A percentile compares a stretch with the other conserved stretches of the same genome.
phyloP scores from a whole-genome alignment of 1,140 invertebrate species.

The Drosophila nigromelanica region DNA sequence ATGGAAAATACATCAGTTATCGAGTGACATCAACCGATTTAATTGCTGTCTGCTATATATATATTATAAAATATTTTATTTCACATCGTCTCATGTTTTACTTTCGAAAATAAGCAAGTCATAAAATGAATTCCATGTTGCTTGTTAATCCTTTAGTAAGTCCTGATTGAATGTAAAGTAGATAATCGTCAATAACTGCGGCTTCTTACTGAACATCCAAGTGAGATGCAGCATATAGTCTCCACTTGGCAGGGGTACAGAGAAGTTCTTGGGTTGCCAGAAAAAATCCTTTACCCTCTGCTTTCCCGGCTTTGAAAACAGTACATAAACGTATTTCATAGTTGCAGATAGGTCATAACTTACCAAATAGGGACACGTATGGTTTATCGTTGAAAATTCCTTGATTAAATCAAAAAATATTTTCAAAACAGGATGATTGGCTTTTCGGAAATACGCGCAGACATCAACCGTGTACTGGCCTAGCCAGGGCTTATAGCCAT shows the following conservation, averaged over 20 bases:
- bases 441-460: conserved; percentile 29
- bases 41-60: too few species aligned
- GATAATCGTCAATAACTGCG: conserved; percentile 7
- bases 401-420: conserved; percentile 7
- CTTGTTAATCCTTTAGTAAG: neutral
- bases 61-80: too few species aligned
- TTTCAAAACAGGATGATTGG: conserved; percentile 31
- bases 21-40: too few species aligned
- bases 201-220: conserved; percentile 9
- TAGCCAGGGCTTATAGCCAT: conserved; percentile 40
- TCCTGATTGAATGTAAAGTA: conserved; percentile 14
- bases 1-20: too few species aligned
- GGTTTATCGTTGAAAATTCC: conserved; percentile 33
- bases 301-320: conserved; percentile 7
- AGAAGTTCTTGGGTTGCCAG: neutral
- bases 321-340: neutral
- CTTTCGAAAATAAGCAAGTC: too few species aligned
- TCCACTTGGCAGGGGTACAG: conserved; percentile 4
- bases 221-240: conserved; percentile 11
- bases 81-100: too few species aligned
- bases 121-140: too few species aligned
- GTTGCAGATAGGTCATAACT: too few species aligned
- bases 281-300: conserved; percentile 19
- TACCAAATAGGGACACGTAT: conserved; percentile 38
- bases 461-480: conserved; percentile 26